Base-by-base conservation (phyloP, 2,113 vertebrate species). In the Notarius quadriscutis region DNA sequence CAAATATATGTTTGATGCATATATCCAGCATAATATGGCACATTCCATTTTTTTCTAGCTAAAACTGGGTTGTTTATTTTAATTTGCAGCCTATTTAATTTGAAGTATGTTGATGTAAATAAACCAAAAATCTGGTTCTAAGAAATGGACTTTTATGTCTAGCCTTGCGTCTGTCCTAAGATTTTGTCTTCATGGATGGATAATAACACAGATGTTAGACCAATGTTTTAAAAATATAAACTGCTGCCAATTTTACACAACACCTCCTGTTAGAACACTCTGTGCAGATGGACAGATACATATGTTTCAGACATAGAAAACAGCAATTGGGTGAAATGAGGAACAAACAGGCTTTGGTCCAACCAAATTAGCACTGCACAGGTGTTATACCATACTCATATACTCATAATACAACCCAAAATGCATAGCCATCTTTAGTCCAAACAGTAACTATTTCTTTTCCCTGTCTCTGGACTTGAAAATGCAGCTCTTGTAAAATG, bases 401-500 rank as follows among this genome's bases (percentile, higher is more conserved):
- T 62, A 81, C 58, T 60, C 30, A 62, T 48, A 81, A 41, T 48
- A 20, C 57, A 60, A 81, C 27, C 17, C 9, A 9, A 55, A 79
- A 53, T 15, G 48, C 11, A 9, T 5, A 55, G 51, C 62, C 14
- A 27, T 65, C 58, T 50, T 63, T 48, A 25, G 20, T n/a, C 22
- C 41, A 14, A 63, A 65, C 25, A 34, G 14, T 81, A 57, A 55
- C 65, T 79, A 50, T 79, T 27, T 86, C 18, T 79, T 55, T 80
- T 51, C 65, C 18, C 62, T 41, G 18, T 53, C 41, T 65, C 60
- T 55, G n/a, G 25, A 63, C 12, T 34, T 57, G 10, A 55, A 80
- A 86, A 55, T 86, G 84, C 74, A 30, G 27, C 72, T 86, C 72
- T 78, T 86, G 58, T 58, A 86, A 78, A 86, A 86, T 79, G 41